Evolutionary conservation across 1,140 invertebrate genomes (phyloP).

Genomic region (fruit fly (Drosophila melanogaster)): DNA sequence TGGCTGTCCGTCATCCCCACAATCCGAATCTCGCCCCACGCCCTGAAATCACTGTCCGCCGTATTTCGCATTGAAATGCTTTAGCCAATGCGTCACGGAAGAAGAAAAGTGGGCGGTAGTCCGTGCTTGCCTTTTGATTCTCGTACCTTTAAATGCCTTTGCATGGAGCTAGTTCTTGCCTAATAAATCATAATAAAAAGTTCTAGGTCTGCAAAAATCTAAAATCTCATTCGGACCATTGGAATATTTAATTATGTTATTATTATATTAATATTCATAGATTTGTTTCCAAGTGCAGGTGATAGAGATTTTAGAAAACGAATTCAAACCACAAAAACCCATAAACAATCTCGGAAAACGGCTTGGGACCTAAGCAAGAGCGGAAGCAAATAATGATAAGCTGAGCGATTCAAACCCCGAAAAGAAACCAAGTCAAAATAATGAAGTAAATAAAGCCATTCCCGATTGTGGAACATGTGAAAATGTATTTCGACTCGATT

Average conservation of each 20-base stretch:
- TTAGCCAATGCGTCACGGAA: constrained; percentile 56
- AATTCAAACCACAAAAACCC: background rate
- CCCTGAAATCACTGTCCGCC: constrained; percentile 33
- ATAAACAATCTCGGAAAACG: constrained; percentile 2
- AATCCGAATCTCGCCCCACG: constrained; percentile 30
- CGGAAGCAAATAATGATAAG: constrained; percentile 77
- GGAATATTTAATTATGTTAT: too few species aligned
- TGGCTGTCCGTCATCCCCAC: constrained; percentile 12
- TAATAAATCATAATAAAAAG: too few species aligned
- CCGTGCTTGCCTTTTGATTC: constrained; percentile 33
- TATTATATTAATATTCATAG: too few species aligned
- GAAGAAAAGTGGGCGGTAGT: constrained; percentile 57
- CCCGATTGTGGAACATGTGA: constrained; percentile 57
- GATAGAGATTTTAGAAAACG: background rate
- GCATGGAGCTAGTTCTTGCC: too few species aligned
- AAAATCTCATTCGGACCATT: too few species aligned
- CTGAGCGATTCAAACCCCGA: constrained; percentile 15
- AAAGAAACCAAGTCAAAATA: constrained; percentile 22
- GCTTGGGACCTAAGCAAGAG: constrained; percentile 3
- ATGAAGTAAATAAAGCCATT: constrained; percentile 39
- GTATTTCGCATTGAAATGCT: constrained; percentile 26
- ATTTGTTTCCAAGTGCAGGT: constrained; percentile 1
- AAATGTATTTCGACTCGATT: constrained; percentile 64
- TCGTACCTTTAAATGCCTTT: too few species aligned
- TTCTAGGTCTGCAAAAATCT: background rate